Base-by-base conservation (phyloP, 2,797 vertebrate species). In the Sebastes cheni region DNA sequence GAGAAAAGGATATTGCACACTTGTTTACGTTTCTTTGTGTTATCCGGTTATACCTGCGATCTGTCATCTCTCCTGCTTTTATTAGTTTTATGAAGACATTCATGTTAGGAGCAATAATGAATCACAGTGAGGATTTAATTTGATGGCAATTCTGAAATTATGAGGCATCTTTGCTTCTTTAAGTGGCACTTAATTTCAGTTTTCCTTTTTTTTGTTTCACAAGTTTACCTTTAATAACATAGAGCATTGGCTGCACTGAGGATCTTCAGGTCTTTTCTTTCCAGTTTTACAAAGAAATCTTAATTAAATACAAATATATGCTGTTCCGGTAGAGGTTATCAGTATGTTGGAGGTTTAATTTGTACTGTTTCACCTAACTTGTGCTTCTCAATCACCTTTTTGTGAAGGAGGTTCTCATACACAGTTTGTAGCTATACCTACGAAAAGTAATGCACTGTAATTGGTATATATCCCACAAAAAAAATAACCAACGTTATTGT, bases 1-100 rank as follows among this genome's bases (percentile, higher is more conserved):
- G 8, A 81, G 82, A 73, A 83, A 84, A 88, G 75, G 81, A 88
- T 88, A 91, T 87, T 87, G 80, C 74, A 60, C 81, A 72, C 73
- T 85, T 84, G 79, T 80, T 80, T 84, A 29, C 78, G 18, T 79
- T 65, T 67, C 64, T 59, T 60, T 66, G 74, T 70, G 66, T 66
- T 46, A 16, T 39, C 36, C 72, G 81, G 81, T 80, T 81, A 25
- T 39, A 22, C 12, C 65, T 4, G 27, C 52, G 32, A 77, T 90
- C 77, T 55, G 62, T 87, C 83, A 81, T 83, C 72, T 72, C 42
- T 14, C 16, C 72, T 32, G 66, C 27, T 79, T 79, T 83, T 78
- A 79, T 88, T 85, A 61, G 66, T 75, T 90, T 84, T 79, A 88
- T 86, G 23, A 84, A 83, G 72, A 88, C 55, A 75, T 65, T 75